Evolutionary conservation across 2,888 invertebrate species (phyloP).

Genomic region (Cheilosia vulpina): DNA sequence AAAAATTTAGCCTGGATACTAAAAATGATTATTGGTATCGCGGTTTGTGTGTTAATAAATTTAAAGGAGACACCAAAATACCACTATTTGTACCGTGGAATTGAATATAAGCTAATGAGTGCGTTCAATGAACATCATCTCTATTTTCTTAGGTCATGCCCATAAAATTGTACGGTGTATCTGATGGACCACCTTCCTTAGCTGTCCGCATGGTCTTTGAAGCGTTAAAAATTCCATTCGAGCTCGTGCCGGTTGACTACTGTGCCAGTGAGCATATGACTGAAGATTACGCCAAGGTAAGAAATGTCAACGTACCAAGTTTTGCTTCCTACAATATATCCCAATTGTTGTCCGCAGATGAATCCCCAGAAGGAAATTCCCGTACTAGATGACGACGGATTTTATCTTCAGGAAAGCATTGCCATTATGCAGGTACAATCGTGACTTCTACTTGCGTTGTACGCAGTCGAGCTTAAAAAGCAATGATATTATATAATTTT

Average conservation of each 20-base stretch:
- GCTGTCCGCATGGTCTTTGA: constrained; percentile 89
- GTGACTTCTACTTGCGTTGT: not conserved
- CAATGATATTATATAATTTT: constrained; percentile 76
- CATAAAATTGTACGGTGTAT: constrained; percentile 89
- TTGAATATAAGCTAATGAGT: too few relatives aligned
- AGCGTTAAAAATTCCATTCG: constrained; percentile 87
- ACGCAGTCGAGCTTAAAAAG: not conserved
- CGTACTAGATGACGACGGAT: constrained; percentile 91
- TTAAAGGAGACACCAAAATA: too few relatives aligned
- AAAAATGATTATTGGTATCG: too few relatives aligned
- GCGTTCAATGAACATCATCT: too few relatives aligned
- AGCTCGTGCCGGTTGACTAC: constrained; percentile 88
- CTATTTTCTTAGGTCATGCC: constrained; percentile 41
- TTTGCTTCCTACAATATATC: not conserved
- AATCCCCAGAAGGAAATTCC: constrained; percentile 86
- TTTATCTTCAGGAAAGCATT: constrained; percentile 90
- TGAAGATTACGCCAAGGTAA: constrained; percentile 88
- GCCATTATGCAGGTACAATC: constrained; percentile 84
- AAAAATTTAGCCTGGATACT: too few relatives aligned
- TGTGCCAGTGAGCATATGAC: constrained; percentile 90
- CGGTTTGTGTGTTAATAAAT: too few relatives aligned
- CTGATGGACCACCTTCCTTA: constrained; percentile 91
- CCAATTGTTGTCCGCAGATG: constrained; percentile 3
- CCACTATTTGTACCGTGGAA: too few relatives aligned
- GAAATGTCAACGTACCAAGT: not conserved